These are phyloP conservation scores for Chloroceryle aenea DNA, from an alignment of 2,113 vertebrate genomes.

Conservation along the genomic window DNA sequence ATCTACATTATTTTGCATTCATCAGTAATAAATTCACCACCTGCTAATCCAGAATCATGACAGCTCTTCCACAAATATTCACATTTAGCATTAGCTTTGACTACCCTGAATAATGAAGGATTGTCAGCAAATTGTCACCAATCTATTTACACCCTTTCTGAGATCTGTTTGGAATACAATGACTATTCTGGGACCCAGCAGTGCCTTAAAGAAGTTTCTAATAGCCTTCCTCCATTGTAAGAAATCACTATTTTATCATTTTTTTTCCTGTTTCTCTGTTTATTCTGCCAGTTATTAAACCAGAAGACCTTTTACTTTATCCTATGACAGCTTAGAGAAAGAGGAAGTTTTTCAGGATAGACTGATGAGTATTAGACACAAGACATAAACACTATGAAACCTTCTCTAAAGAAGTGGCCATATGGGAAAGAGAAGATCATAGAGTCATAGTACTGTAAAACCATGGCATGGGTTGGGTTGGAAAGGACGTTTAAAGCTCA, in stretches of 20 bases:
- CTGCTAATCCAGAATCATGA: background rate
- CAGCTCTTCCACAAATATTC: background rate
- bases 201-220: background rate
- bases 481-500: background rate
- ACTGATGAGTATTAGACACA: background rate
- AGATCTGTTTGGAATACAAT: background rate
- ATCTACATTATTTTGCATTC: slow-evolving; percentile 11
- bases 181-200: background rate
- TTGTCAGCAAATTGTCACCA: background rate
- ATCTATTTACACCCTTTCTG: background rate
- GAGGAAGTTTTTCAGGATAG: background rate
- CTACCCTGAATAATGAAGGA: background rate
- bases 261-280: background rate
- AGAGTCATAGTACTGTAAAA: background rate
- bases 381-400: background rate
- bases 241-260: background rate
- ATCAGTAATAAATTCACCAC: background rate
- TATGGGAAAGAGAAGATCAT: background rate
- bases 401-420: background rate
- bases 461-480: no score
- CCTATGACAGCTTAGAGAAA: background rate
- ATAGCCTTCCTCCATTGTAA: background rate
- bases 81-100: background rate
- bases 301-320: background rate
- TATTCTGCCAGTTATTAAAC: background rate